These are phyloP conservation scores for Daphoenositta chrysoptera DNA, from an alignment of 2,113 vertebrate species.

Conservation along the genomic window DNA sequence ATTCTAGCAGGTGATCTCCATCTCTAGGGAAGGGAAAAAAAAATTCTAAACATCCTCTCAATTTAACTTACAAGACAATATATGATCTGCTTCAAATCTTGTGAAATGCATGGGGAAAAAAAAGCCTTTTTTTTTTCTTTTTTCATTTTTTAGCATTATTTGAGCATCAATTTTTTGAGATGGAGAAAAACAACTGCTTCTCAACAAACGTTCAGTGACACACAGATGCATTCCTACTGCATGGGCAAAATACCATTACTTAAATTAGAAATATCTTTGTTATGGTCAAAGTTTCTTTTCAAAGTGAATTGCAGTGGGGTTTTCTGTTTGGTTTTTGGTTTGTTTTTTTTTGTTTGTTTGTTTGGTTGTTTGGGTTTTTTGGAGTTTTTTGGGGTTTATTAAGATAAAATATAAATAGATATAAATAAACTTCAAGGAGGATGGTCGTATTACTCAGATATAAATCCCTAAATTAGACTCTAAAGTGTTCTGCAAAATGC, in stretches of 20 bases:
- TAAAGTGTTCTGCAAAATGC: not conserved
- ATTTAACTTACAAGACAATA: fast-evolving
- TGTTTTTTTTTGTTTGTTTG: too few relatives aligned
- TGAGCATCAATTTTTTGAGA: not conserved
- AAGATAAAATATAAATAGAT: not conserved
- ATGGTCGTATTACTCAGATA: not conserved
- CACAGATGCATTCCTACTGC: fast-evolving
- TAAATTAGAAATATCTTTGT: not conserved
- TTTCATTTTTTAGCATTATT: not conserved
- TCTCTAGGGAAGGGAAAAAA: not conserved
- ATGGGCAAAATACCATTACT: not conserved
- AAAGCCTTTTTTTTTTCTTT: fast-evolving
- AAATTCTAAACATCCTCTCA: not conserved
- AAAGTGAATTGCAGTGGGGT: not conserved
- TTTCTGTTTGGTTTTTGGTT: not conserved
- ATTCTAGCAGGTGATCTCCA: not conserved
- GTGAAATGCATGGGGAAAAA: not conserved
- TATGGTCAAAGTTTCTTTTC: not conserved
- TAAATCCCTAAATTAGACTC: not conserved
- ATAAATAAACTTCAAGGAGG: fast-evolving
- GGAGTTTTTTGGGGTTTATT: not conserved
- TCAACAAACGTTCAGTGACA: not conserved
- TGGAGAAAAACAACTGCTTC: not conserved
- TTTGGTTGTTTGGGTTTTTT: too few relatives aligned
- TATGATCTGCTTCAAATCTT: not conserved